Percentiles rank a stretch among this genome's conserved stretches.
These are phyloP conservation scores for Columba janthina DNA, from an alignment of 2,113 vertebrate species.

Conservation along the genomic window DNA sequence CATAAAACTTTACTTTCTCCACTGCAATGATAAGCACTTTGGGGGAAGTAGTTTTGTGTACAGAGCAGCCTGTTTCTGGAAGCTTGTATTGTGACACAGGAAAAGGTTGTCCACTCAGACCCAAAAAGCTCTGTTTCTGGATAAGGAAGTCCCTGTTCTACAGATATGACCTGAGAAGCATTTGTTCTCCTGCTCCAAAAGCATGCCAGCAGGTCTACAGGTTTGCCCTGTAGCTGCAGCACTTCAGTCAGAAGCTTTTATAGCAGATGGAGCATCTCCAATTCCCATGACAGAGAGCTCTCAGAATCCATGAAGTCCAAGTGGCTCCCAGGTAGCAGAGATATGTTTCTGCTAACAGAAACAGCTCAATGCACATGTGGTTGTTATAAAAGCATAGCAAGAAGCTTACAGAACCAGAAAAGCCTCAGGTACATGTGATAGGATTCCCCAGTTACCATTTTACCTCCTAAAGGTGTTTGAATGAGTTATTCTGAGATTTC, in stretches of 20 bases:
- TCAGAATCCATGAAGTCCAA: background rate
- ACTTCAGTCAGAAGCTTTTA: background rate
- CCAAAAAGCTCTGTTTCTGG: background rate
- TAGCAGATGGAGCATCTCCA: background rate
- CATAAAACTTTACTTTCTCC: background rate
- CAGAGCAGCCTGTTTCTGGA: background rate
- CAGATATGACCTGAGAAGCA: background rate
- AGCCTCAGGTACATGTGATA: background rate
- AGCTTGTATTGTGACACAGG: accelerated
- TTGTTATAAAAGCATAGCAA: background rate
- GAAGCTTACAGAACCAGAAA: background rate
- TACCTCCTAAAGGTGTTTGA: background rate
- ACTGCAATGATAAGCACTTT: accelerated
- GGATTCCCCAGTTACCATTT: background rate
- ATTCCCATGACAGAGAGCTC: background rate
- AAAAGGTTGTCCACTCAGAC: background rate
- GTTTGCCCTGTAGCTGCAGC: background rate
- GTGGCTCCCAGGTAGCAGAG: background rate
- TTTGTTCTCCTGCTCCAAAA: background rate
- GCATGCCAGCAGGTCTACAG: background rate
- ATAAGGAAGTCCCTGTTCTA: background rate
- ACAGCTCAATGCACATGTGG: background rate
- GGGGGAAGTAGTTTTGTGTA: background rate
- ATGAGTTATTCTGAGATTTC: background rate
- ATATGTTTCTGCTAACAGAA: background rate